These are phyloP conservation scores for Drosophila cardini DNA, from an alignment of 1,140 invertebrate genomes.

Conservation along the genomic window DNA sequence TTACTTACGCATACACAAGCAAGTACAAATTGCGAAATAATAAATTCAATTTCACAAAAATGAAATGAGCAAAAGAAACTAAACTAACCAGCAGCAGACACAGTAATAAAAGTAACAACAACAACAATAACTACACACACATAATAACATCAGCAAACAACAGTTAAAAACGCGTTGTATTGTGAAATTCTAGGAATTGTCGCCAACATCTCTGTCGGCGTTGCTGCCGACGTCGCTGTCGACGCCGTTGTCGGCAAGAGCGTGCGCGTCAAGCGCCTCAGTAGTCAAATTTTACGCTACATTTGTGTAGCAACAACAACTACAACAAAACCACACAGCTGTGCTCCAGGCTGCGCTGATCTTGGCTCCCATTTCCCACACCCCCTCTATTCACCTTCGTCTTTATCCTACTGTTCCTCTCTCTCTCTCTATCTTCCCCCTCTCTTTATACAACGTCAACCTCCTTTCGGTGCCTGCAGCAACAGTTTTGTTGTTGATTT, in stretches of 20 bases:
- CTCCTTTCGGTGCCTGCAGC: conserved; percentile 11
- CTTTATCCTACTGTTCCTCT: conserved; percentile 8
- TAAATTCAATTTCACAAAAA: conserved; percentile 80
- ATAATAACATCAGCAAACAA: conserved; percentile 30
- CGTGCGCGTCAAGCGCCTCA: conserved; percentile 12
- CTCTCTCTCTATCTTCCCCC: background rate
- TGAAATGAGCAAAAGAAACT: conserved; percentile 53
- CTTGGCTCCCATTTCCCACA: conserved; percentile 10
- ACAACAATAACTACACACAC: conserved; percentile 10
- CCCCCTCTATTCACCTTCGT: background rate
- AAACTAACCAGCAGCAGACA: conserved; percentile 48
- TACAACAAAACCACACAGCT: conserved; percentile 22
- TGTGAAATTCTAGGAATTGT: conserved; percentile 71
- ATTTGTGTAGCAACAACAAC: conserved; percentile 29
- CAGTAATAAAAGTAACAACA: conserved; percentile 33
- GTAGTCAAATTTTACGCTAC: conserved; percentile 52
- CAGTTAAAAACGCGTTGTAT: conserved; percentile 55
- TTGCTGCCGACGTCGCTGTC: conserved; percentile 14
- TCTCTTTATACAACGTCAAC: background rate
- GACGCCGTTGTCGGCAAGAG: conserved; percentile 4
- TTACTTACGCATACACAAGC: no score
- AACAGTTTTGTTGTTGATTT: conserved; percentile 15
- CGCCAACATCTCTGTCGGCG: conserved; percentile 32
- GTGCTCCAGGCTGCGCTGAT: conserved; percentile 25
- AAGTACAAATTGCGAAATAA: conserved; percentile 67